These are phyloP conservation scores for Toxotes jaculatrix DNA, from an alignment of 2,113 vertebrate genomes.

Conservation along the genomic window DNA sequence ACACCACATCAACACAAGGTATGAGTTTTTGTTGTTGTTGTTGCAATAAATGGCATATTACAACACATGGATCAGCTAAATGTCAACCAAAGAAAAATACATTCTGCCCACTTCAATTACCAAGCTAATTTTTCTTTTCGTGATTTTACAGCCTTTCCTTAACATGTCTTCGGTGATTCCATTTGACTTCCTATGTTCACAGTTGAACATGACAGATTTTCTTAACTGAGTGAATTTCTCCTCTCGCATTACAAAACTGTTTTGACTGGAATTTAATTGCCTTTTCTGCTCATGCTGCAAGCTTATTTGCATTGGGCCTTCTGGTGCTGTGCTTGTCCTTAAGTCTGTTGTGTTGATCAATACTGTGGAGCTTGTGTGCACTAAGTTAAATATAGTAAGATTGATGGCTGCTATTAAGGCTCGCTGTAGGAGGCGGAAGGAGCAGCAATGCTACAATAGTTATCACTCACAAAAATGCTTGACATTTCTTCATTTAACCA, in stretches of 20 bases:
- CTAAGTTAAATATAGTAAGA: constrained; percentile 75
- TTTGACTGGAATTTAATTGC: constrained; percentile 45
- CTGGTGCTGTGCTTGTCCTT: constrained; percentile 43
- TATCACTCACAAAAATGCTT: constrained; percentile 35
- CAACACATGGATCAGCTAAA: constrained; percentile 43
- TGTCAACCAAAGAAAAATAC: constrained; percentile 21
- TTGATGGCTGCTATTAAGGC: constrained; percentile 72
- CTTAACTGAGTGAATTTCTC: background rate
- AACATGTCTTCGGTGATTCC: background rate
- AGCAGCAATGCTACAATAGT: constrained; percentile 23
- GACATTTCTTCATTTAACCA: constrained; percentile 22
- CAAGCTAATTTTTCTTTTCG: background rate
- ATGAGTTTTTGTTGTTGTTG: background rate
- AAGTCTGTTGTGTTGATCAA: constrained; percentile 63
- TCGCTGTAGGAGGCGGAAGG: constrained; percentile 34
- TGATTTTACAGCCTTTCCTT: background rate
- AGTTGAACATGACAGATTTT: constrained; percentile 21
- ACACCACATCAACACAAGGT: background rate
- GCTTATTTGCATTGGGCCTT: constrained; percentile 51
- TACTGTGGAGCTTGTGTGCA: constrained; percentile 53
- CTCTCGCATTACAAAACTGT: constrained; percentile 34
- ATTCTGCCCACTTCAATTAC: constrained; percentile 27
- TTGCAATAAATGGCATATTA: constrained; percentile 23
- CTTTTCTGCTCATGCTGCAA: constrained; percentile 36
- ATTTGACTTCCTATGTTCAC: constrained; percentile 6